Conservation (phyloP, 1,140 invertebrate genomes). For the Gyrodactylus bullatarudis region DNA sequence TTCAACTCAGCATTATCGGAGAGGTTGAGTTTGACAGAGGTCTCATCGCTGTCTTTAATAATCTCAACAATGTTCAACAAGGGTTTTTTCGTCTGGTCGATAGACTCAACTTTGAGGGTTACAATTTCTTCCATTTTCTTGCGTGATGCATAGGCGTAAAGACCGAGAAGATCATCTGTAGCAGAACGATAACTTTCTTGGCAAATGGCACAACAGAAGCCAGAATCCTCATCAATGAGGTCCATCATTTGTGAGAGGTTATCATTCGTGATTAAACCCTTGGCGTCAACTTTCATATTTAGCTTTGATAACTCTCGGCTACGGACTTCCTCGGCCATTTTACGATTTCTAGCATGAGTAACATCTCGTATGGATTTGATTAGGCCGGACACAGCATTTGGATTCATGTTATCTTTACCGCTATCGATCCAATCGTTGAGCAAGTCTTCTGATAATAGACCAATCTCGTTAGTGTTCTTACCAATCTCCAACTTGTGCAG, state of each 20-base stretch:
- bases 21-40: not conserved
- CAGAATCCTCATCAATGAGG: not conserved
- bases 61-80: not conserved
- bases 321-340: not conserved
- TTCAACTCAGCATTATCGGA: not conserved
- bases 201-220: not conserved
- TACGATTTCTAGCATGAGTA: not conserved
- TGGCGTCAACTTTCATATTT: not conserved
- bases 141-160: not conserved
- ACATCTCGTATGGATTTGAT: not conserved
- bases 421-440: not conserved
- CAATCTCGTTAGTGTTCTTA: not conserved
- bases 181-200: not conserved
- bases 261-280: not conserved
- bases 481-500: slow-evolving; percentile 1
- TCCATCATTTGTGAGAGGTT: not conserved
- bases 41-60: not conserved
- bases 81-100: not conserved
- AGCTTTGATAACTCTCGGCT: not conserved
- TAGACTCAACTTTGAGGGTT: not conserved
- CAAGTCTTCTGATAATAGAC: not conserved
- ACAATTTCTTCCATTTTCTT: not conserved
- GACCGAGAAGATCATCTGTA: not conserved
- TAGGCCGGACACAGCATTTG: not conserved
- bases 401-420: not conserved